These are phyloP conservation scores for Philopedon plagiatum DNA, from an alignment of 2,888 invertebrate species.

Conservation along the genomic window DNA sequence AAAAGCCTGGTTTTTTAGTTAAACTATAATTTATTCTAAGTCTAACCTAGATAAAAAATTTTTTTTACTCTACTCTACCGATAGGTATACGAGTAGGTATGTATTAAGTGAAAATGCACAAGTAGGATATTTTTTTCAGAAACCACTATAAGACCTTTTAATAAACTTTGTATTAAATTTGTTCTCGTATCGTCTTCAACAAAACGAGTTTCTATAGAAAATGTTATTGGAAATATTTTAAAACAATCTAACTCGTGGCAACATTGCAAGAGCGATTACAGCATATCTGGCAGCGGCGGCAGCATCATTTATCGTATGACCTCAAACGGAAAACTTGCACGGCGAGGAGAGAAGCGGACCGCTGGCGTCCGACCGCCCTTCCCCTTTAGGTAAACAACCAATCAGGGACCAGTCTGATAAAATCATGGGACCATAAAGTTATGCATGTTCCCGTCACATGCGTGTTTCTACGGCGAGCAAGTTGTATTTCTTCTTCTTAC, in stretches of 20 bases:
- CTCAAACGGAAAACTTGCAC: conserved; percentile 49
- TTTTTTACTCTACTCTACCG: too few species aligned
- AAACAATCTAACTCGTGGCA: conserved; percentile 19
- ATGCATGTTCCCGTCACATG: conserved; percentile 67
- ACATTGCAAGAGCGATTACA: conserved; percentile 32
- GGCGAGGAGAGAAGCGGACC: conserved; percentile 39
- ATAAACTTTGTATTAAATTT: too few species aligned
- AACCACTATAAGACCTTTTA: too few species aligned
- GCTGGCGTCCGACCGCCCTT: conserved; percentile 59
- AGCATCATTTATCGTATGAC: conserved; percentile 47
- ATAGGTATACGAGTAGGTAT: too few species aligned
- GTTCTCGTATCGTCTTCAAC: too few species aligned
- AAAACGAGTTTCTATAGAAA: too few species aligned
- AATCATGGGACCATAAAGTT: conserved; percentile 69
- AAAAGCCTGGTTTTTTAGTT: too few species aligned
- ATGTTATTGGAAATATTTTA: too few species aligned
- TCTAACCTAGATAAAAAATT: too few species aligned
- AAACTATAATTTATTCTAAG: too few species aligned
- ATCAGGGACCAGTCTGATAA: conserved; percentile 68
- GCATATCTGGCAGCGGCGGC: conserved; percentile 36
- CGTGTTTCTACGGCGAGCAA: conserved; percentile 59
- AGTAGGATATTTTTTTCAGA: too few species aligned
- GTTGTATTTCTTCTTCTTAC: conserved; percentile 39
- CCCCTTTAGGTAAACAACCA: conserved; percentile 68
- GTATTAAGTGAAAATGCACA: too few species aligned